Evolutionary conservation across 2,797 vertebrate genomes (phyloP), one percentile per base, ranked within the genome.

Genomic region (Onychomys arenicola): DNA sequence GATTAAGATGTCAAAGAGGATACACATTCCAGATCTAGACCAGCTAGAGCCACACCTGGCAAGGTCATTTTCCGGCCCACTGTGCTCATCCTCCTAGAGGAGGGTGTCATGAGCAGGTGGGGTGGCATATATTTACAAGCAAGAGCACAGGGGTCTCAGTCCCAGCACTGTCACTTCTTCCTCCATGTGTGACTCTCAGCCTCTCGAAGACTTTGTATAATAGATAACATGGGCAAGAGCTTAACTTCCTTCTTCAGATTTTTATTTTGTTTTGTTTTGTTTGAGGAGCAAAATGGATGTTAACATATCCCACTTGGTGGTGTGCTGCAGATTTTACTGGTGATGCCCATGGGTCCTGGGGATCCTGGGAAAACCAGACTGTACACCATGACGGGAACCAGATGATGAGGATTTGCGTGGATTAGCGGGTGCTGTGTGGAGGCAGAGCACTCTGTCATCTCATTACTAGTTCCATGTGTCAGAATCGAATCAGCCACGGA

Each of bases 401-500:
- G 86, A 73, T 29, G 59, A 9, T 2, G 0, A 0, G 25, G 55
- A 34, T 76, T 46, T 43, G 27, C 4, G 17, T 4, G 59, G 43
- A 63, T 92, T 43, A 87, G 76, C 13, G 5, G 92, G 55, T 43
- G 80, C 90, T 88, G 71, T 49, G 16, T 27, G 19, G 92, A 57
- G 55, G 94, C 73, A 14, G 73, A n/a, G 49, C 37, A 10, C n/a
- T 55, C 65, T 67, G 4, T n/a, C 67, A 27, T 87, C 94, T 89
- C 34, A 55, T 93, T 90, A n/a, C 46, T 27, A 29, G 19, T 63
- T 87, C 63, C 76, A 0, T 63, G 63, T 81, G 57, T 96, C 95
- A 69, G 76, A 69, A 96, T 61, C 2, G 85, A 96, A 94, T 95
- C 19, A 5, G 84, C 92, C 78, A 5, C 34, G n/a, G 32, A 52